Conservation (phyloP, 2,888 invertebrate genomes). For the Portevinia maculata region DNA sequence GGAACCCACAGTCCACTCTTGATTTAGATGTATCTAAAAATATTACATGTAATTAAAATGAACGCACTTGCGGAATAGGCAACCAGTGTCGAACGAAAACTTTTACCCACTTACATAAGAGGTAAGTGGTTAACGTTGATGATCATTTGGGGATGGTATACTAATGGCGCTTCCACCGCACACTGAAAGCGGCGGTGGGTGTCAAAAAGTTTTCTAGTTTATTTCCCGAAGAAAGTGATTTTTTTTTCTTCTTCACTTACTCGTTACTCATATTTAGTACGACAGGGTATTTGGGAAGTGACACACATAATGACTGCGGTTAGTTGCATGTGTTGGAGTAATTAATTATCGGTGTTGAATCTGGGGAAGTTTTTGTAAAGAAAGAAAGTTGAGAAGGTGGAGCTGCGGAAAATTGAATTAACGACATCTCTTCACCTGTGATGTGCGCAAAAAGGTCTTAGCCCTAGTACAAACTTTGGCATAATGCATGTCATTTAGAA, state of each 20-base stretch:
- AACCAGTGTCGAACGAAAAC: slow-evolving; percentile 43
- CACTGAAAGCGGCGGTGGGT: slow-evolving; percentile 39
- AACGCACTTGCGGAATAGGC: slow-evolving; percentile 49
- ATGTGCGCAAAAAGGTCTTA: neutral
- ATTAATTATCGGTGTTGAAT: slow-evolving; percentile 64
- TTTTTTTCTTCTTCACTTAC: slow-evolving; percentile 19
- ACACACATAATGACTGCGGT: slow-evolving; percentile 54
- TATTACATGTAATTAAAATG: slow-evolving; percentile 54
- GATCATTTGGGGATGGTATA: slow-evolving; percentile 12
- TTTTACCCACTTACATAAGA: slow-evolving; percentile 22
- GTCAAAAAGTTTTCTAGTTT: slow-evolving; percentile 64
- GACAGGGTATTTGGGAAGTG: slow-evolving; percentile 7
- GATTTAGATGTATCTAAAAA: slow-evolving; percentile 31
- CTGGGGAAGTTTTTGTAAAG: slow-evolving; percentile 22
- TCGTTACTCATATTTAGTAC: slow-evolving; percentile 63
- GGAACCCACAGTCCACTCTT: slow-evolving; percentile 10
- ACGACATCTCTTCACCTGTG: slow-evolving; percentile 23
- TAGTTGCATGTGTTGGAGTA: slow-evolving; percentile 55
- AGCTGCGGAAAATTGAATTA: slow-evolving; percentile 26
- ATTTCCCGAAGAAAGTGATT: slow-evolving; percentile 46
- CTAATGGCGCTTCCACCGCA: slow-evolving; percentile 22
- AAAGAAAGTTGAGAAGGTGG: neutral
- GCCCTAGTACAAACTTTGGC: slow-evolving; percentile 1
- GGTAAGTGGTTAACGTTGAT: slow-evolving; percentile 6
- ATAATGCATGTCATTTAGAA: slow-evolving; percentile 6